A percentile compares a stretch with the other conserved stretches of the same genome.
phyloP scores from a whole-genome alignment of 2,888 invertebrate species.

The Epiblema foenella region DNA sequence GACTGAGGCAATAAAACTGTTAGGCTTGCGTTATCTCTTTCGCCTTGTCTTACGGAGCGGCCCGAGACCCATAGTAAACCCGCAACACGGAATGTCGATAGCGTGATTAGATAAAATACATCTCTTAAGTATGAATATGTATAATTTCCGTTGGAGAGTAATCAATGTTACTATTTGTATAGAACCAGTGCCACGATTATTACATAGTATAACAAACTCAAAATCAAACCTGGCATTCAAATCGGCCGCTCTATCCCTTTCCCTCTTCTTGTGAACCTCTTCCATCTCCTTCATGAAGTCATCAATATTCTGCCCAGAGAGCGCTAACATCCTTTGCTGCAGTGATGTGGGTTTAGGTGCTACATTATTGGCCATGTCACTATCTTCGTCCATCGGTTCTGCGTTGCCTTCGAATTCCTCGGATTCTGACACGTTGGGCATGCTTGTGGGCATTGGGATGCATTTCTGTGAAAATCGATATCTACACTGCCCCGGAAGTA shows the following conservation, averaged over 20 bases:
- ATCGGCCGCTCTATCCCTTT: conserved; percentile 87
- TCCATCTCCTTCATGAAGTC: conserved; percentile 97
- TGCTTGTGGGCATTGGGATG: conserved; percentile 30
- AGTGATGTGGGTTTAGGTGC: conserved; percentile 91
- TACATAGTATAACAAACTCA: conserved; percentile 45
- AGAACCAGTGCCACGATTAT: no score
- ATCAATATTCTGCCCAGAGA: conserved; percentile 96
- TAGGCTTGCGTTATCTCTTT: no score
- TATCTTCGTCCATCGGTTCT: conserved; percentile 56
- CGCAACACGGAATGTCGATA: no score
- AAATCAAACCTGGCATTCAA: conserved; percentile 79
- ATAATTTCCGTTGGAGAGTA: no score
- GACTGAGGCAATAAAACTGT: no score
- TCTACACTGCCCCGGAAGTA: no score
- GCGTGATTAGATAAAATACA: no score
- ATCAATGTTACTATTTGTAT: no score
- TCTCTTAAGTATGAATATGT: no score
- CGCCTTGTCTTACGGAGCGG: no score
- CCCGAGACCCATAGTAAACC: no score
- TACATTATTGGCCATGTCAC: conserved; percentile 81
- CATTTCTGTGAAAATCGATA: conserved; percentile 3
- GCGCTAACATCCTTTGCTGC: conserved; percentile 94
- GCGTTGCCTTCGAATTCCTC: conserved; percentile 66
- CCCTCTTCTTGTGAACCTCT: conserved; percentile 91
- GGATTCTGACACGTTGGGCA: conserved; percentile 44